A percentile compares a stretch with the other conserved stretches of the same genome.
Evolutionary conservation across 2,888 invertebrate species (phyloP).

Genomic region (Drosophila neoperkinsi): DNA sequence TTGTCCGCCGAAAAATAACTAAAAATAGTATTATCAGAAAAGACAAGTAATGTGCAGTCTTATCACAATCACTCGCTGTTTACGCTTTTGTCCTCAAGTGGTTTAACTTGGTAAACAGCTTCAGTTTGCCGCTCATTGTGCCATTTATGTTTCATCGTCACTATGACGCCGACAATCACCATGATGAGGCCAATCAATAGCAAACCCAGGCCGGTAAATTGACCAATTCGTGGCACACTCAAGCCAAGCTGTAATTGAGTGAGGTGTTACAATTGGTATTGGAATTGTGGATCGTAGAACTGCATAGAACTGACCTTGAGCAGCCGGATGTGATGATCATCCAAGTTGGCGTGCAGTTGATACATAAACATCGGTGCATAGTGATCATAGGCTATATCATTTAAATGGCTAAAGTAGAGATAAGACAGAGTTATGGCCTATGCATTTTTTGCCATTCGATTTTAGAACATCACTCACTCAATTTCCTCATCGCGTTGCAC

Average conservation of each 20-base stretch:
- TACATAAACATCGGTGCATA: constrained; percentile 71
- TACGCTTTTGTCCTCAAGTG: not conserved
- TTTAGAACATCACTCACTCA: constrained; percentile 85
- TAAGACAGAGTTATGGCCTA: not conserved
- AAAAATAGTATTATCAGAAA: constrained; percentile 17
- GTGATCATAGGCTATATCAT: constrained; percentile 71
- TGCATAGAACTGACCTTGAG: constrained; percentile 60
- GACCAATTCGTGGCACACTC: constrained; percentile 61
- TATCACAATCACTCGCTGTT: constrained; percentile 14
- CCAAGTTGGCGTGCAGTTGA: constrained; percentile 52
- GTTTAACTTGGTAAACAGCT: not conserved
- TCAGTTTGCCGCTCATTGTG: constrained; percentile 36
- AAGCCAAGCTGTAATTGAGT: constrained; percentile 62
- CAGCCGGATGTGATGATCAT: constrained; percentile 45
- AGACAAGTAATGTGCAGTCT: not conserved
- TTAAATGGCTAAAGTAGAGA: constrained; percentile 45
- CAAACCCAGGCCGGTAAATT: constrained; percentile 70
- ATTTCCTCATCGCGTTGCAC: constrained; percentile 86
- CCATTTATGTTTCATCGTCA: constrained; percentile 71
- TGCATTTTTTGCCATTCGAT: not conserved
- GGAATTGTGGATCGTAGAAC: too few relatives aligned
- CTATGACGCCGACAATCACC: constrained; percentile 54
- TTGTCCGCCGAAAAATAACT: not conserved
- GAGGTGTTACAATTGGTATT: not conserved
- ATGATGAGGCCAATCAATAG: constrained; percentile 59